Percentiles rank a stretch among this genome's conserved stretches.
Evolutionary conservation across 1,140 invertebrate genomes (phyloP).

Genomic region (Drosophila chauvacae): DNA sequence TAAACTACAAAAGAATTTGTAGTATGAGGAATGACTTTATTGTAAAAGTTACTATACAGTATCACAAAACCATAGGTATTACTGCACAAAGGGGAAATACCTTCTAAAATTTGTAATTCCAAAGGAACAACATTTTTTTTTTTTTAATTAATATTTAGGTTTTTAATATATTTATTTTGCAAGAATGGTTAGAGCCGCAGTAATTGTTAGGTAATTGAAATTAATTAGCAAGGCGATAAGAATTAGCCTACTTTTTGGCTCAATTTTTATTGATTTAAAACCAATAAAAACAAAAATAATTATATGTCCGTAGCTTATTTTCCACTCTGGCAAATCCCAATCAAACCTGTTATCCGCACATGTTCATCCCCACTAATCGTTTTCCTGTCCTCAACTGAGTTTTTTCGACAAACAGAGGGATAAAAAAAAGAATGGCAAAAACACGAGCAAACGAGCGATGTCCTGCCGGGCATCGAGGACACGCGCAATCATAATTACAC

Average conservation of each 20-base stretch:
- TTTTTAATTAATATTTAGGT: too few species aligned
- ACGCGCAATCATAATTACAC: slow-evolving; percentile 68
- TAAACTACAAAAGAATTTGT: not conserved
- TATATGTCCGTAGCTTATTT: not conserved
- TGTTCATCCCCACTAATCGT: slow-evolving; percentile 1
- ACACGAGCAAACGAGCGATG: slow-evolving; percentile 20
- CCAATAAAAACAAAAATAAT: not conserved
- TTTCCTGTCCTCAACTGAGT: slow-evolving; percentile 3
- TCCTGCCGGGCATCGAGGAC: slow-evolving; percentile 30
- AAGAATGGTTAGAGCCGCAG: not conserved
- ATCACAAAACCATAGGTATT: too few species aligned
- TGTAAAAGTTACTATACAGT: not conserved
- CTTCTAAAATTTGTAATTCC: too few species aligned
- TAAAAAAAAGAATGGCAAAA: slow-evolving; percentile 3
- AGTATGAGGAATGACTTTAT: not conserved
- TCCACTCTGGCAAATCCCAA: not conserved
- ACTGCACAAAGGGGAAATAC: too few species aligned
- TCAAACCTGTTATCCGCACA: slow-evolving; percentile 6
- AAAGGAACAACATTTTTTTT: not conserved
- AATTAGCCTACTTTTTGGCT: not conserved
- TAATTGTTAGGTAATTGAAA: accelerated
- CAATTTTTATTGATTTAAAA: not conserved
- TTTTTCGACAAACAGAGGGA: slow-evolving; percentile 21
- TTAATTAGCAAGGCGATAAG: not conserved
- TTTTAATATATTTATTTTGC: not conserved